A percentile compares a stretch with the other conserved stretches of the same genome.
Conservation (phyloP, 2,888 invertebrate genomes). For the Crocallis elinguaria region DNA sequence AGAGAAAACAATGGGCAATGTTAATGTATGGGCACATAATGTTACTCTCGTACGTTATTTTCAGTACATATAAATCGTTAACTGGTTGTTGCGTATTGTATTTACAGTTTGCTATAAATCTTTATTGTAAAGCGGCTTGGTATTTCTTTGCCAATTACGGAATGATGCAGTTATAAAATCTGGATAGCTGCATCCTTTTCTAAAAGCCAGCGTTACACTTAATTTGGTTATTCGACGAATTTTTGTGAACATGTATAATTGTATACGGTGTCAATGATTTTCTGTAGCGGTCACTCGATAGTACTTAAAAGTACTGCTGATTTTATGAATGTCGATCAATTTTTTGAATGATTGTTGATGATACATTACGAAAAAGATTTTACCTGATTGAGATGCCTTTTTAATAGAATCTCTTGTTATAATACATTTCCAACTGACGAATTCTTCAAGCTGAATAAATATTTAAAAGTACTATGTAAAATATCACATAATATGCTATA, state of each 20-base stretch:
- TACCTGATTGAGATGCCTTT: conserved; percentile 11
- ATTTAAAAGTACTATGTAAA: conserved; percentile 5
- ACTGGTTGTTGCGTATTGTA: not conserved
- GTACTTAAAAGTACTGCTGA: conserved; percentile 21
- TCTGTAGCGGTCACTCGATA: conserved; percentile 14
- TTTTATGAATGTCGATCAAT: conserved; percentile 10
- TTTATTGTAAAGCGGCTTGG: no score
- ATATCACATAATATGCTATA: not conserved
- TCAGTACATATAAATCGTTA: not conserved
- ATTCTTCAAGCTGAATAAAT: conserved; percentile 6
- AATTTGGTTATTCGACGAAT: conserved; percentile 10
- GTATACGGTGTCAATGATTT: conserved; percentile 6
- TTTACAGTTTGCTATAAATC: conserved; percentile 16
- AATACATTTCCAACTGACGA: not conserved
- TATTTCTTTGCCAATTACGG: no score
- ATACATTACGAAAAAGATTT: not conserved
- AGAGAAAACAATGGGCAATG: no score
- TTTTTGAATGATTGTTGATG: not conserved
- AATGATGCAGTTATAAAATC: no score
- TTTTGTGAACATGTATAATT: conserved; percentile 21
- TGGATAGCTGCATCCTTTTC: no score
- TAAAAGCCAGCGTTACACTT: no score
- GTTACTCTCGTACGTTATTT: no score
- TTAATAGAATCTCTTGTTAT: conserved; percentile 16
- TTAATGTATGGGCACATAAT: no score